Evolutionary conservation across 2,113 vertebrate species (phyloP).

Genomic region (Falco punctatus): DNA sequence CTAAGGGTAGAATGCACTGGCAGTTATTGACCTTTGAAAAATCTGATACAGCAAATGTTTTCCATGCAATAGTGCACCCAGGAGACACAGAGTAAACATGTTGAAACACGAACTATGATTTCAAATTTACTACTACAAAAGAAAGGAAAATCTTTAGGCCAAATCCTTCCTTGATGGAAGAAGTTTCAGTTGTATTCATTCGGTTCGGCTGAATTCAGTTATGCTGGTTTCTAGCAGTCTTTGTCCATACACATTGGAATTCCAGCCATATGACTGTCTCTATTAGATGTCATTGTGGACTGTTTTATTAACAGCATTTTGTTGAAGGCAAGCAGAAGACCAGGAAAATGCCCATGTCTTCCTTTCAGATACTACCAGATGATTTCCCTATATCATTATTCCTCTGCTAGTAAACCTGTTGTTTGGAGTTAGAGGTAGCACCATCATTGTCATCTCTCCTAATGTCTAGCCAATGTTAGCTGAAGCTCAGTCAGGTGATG

Average conservation of each 20-base stretch:
- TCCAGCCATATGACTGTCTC: neutral
- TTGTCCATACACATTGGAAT: neutral
- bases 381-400: neutral
- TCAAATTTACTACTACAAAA: neutral
- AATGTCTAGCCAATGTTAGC: neutral
- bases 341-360: neutral
- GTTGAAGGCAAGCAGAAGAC: neutral
- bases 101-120: conserved; percentile 2
- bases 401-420: neutral
- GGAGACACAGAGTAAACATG: conserved; percentile 11
- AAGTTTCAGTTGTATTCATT: neutral
- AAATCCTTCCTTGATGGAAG: neutral
- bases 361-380: neutral
- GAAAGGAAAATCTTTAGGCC: neutral
- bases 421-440: neutral
- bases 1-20: neutral
- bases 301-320: neutral
- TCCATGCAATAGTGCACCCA: neutral
- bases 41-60: conserved; percentile 36
- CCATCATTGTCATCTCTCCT: neutral
- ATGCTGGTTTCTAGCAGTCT: neutral
- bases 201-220: neutral
- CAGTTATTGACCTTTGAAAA: conserved; percentile 40
- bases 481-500: neutral
- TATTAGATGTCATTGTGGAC: accelerated